Evolutionary conservation across 2,888 invertebrate species (phyloP).

Genomic region (Operophtera brumata): DNA sequence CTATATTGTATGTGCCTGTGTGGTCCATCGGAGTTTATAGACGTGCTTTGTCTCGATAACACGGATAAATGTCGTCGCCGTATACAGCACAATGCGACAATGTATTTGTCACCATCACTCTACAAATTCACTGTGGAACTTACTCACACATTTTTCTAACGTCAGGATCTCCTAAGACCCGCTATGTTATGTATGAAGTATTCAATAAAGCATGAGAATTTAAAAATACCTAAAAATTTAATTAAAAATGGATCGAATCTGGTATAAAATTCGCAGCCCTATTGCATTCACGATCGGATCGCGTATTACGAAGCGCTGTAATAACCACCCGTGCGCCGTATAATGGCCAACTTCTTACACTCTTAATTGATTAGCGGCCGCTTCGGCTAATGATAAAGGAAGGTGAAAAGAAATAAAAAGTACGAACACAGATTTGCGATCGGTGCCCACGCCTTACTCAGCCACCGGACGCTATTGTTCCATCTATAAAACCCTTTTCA

Average conservation of each 20-base stretch:
- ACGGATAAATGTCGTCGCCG: constrained; percentile 77
- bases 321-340: constrained; percentile 77
- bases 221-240: constrained; percentile 55
- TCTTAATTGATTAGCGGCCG: constrained; percentile 82
- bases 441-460: constrained; percentile 58
- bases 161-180: constrained; percentile 37
- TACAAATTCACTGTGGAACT: constrained; percentile 68
- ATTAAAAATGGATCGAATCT: constrained; percentile 74
- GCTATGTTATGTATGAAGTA: constrained; percentile 31
- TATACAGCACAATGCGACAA: constrained; percentile 73
- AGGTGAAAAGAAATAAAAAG: constrained; percentile 79
- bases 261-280: constrained; percentile 76
- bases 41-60: constrained; percentile 77
- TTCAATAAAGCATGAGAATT: constrained; percentile 35
- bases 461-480: constrained; percentile 55
- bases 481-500: constrained; percentile 26
- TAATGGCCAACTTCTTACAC: constrained; percentile 80
- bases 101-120: constrained; percentile 69
- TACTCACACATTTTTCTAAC: constrained; percentile 45
- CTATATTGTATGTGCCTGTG: constrained; percentile 69
- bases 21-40: constrained; percentile 79
- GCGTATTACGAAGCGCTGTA: constrained; percentile 76
- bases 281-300: constrained; percentile 77
- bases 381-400: constrained; percentile 80
- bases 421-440: constrained; percentile 72